Conservation (phyloP, 1,140 invertebrate genomes). For the Macrobrachium nipponense region DNA sequence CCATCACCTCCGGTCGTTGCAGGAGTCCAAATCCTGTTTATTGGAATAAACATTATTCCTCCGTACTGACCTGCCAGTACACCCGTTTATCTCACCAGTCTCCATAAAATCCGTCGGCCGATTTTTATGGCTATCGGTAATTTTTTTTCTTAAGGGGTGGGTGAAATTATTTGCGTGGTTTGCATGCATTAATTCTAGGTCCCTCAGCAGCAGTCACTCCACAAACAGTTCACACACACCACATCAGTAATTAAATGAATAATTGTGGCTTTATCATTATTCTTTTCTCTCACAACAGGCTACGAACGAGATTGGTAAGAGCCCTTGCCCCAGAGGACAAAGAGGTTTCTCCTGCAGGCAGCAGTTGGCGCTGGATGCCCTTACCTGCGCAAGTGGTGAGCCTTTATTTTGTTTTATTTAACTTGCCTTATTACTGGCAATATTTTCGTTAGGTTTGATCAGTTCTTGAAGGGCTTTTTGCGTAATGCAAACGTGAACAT, state of each 20-base stretch:
- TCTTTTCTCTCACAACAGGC: not conserved
- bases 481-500: too few relatives aligned
- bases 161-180: too few relatives aligned
- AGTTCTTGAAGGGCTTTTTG: too few relatives aligned
- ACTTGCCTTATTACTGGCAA: not conserved
- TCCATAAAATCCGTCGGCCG: too few relatives aligned
- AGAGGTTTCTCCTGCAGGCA: constrained; percentile 23
- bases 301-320: constrained; percentile 32
- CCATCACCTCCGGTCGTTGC: too few relatives aligned
- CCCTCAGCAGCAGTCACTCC: not conserved
- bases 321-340: constrained; percentile 37
- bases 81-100: too few relatives aligned
- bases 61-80: too few relatives aligned
- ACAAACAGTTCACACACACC: not conserved
- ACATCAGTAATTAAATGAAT: not conserved
- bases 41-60: too few relatives aligned
- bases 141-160: too few relatives aligned
- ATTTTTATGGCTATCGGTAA: too few relatives aligned
- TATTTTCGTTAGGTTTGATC: not conserved
- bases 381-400: constrained; percentile 35
- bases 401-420: not conserved
- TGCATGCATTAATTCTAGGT: too few relatives aligned
- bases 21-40: too few relatives aligned
- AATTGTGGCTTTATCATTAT: not conserved
- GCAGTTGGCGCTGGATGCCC: constrained; percentile 19